Percentiles rank a stretch among this genome's conserved stretches.
Evolutionary conservation across 2,113 vertebrate genomes (phyloP).

Genomic region (Myodes glareolus): DNA sequence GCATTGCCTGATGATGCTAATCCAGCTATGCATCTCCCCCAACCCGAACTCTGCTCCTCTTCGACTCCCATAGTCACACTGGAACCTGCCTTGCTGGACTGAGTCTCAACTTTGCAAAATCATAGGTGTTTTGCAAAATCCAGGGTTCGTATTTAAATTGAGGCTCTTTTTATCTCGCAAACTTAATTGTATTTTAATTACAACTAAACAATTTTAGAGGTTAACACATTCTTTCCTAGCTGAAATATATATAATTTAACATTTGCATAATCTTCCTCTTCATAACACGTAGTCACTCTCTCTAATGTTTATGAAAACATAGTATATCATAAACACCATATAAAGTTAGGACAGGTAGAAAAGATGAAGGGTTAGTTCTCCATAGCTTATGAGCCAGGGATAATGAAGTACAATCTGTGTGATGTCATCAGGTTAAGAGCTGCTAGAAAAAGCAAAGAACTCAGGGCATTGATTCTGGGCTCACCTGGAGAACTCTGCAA

Average conservation of each 20-base stretch:
- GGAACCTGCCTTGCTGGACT: background rate
- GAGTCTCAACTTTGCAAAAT: background rate
- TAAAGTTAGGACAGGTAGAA: background rate
- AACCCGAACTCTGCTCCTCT: background rate
- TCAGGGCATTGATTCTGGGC: background rate
- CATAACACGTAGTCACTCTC: background rate
- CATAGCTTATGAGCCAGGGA: background rate
- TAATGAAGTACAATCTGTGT: background rate
- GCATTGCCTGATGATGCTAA: rapidly evolving
- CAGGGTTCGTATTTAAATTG: background rate
- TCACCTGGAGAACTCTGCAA: background rate
- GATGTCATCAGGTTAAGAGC: background rate
- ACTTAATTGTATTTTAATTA: background rate
- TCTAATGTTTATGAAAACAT: background rate
- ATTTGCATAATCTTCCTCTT: background rate
- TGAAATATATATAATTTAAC: background rate
- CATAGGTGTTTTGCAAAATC: no score
- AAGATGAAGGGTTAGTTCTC: background rate
- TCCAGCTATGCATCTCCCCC: background rate
- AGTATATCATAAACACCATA: background rate
- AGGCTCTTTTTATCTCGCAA: background rate
- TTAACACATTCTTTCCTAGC: background rate
- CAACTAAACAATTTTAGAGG: slow-evolving; percentile 3
- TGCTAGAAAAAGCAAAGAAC: background rate
- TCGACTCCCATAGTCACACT: background rate